phyloP scores from a whole-genome alignment of 2,797 vertebrate species.

The Sarcophilus harrisii region DNA sequence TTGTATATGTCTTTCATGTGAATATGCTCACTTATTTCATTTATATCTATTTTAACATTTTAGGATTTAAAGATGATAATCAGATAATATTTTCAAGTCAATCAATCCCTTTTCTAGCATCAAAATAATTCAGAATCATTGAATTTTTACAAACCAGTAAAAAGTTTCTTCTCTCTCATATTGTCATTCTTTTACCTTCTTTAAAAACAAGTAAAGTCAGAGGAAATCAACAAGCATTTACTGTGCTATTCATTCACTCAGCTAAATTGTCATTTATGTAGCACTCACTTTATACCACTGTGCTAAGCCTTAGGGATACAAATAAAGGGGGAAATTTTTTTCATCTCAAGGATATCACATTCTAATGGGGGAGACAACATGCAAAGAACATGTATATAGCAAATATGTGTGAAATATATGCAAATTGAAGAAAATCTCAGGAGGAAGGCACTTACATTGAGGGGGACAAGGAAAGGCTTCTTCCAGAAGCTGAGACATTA shows the following conservation, averaged over 20 bases:
- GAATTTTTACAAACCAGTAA: neutral
- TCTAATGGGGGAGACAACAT: neutral
- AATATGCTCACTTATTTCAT: neutral
- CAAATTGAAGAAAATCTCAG: neutral
- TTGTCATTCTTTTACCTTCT: neutral
- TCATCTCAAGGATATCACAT: neutral
- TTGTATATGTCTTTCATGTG: neutral
- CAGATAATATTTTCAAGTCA: neutral
- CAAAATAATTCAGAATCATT: neutral
- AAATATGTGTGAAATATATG: no score
- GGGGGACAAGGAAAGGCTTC: no score
- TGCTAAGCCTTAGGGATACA: neutral
- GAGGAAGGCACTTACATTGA: neutral
- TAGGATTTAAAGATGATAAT: neutral
- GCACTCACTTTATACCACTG: neutral
- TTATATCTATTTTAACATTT: neutral
- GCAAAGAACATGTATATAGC: neutral
- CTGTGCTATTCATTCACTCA: neutral
- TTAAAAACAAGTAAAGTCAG: neutral
- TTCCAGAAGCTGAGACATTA: no score
- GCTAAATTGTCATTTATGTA: neutral
- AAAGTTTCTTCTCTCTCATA: neutral
- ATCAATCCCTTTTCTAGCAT: neutral
- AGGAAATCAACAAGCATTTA: neutral
- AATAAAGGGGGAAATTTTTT: no score